Evolutionary conservation across 2,888 invertebrate species (phyloP).

Genomic region (Zaprionus bogoriensis): DNA sequence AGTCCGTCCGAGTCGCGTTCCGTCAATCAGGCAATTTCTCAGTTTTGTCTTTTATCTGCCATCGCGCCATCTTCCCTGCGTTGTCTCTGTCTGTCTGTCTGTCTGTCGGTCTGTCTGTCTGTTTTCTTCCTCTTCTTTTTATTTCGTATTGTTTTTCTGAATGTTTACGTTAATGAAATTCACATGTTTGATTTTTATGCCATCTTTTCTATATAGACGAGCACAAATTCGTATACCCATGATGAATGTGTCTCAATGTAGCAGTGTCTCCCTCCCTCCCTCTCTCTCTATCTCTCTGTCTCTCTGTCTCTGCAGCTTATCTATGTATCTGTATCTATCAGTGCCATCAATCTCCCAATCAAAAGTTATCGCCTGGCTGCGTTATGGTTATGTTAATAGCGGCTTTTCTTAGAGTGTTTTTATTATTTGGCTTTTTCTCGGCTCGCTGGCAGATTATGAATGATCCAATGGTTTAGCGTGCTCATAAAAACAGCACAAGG

Average conservation of each 20-base stretch:
- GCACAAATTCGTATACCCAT: constrained; percentile 16
- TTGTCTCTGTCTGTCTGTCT: not conserved
- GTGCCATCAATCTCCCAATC: constrained; percentile 49
- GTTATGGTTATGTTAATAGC: constrained; percentile 55
- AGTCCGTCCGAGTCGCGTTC: constrained; percentile 27
- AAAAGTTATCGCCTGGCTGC: constrained; percentile 32
- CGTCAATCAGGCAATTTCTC: constrained; percentile 29
- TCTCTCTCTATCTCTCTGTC: constrained; percentile 10
- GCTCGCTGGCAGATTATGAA: constrained; percentile 38
- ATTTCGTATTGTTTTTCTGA: constrained; percentile 25
- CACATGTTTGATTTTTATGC: constrained; percentile 67
- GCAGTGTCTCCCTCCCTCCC: constrained; percentile 7
- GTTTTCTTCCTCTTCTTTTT: not conserved
- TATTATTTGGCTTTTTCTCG: too few relatives aligned
- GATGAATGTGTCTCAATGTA: constrained; percentile 63
- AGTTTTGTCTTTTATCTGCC: constrained; percentile 50
- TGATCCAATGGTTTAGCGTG: constrained; percentile 36
- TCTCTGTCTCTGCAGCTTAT: constrained; percentile 1
- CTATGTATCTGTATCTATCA: constrained; percentile 4
- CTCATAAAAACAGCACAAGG: constrained; percentile 29
- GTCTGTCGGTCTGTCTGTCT: not conserved
- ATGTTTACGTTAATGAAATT: constrained; percentile 68
- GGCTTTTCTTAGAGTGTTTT: constrained; percentile 20
- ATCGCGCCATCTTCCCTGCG: constrained; percentile 55
- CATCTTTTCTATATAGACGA: too few relatives aligned